Evolutionary conservation across 2,888 invertebrate genomes (phyloP), one percentile per base, ranked within the genome.

Genomic region (Microchrysa polita): DNA sequence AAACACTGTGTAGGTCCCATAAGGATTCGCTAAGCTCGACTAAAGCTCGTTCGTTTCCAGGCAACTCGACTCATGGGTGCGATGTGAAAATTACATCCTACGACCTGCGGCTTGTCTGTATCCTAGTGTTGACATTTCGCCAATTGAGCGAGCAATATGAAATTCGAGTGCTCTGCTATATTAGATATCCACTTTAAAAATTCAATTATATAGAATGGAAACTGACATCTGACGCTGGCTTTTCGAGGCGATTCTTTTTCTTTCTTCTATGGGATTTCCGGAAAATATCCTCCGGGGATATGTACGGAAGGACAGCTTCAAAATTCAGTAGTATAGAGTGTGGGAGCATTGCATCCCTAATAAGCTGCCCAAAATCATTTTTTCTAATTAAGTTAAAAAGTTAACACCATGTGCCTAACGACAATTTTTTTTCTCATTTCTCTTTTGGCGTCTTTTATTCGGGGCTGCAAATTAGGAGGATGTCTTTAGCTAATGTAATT

Each of bases 351-450:
- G 27, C 40, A 14, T 61, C 40, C 40, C 40, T 61, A 42, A 40
- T 61, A 42, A 40, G 61, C 40, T 61, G 40, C 4, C 61, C 61
- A 40, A 34, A 61, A 61, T 61, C 61, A 61, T 61, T 61, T 61
- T 61, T 61, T 61, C 61, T 61, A 61, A 61, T 61, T 61, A 61
- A 61, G 40, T 61, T 61, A 34, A 27, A 61, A 61, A 61, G 61
- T 61, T 61, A 61, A 61, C 61, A 61, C 61, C 61, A 61, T 42
- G 61, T 42, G 61, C 61, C 34, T 61, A 34, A 61, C 40, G 42
- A 27, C 40, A 40, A 9, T 61, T 27, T 34, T n/a, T n/a, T 40
- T 61, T 42, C 18, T 7, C n/a, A 10, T 14, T 61, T n/a, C n/a
- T n/a, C n/a, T n/a, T n/a, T 61, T 61, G 14, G 14, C 48, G n/a